Evolutionary conservation across 2,797 vertebrate species (phyloP), one percentile per base, ranked within the genome.

Genomic region (Hippocampus kuda): DNA sequence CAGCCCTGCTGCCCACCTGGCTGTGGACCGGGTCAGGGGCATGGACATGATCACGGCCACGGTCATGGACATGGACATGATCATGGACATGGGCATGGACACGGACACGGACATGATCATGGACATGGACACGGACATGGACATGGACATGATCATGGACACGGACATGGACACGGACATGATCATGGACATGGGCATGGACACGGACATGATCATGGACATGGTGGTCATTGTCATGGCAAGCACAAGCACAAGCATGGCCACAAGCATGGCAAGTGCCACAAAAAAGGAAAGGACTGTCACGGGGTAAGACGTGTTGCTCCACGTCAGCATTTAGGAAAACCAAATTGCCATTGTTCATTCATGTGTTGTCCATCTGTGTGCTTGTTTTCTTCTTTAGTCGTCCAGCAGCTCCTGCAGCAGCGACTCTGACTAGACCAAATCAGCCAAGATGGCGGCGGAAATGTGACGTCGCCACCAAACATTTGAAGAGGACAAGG

Each of bases 351-450:
- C 30, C 22, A 18, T 2, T 24, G 26, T 27, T 27, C 18, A 1
- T 51, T 20, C 44, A 27, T 22, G 44, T n/a, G 5, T 15, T 24
- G 12, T 27, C 20, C 41, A 38, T 24, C 10, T 59, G 12, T 48
- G 15, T 15, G 24, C 0, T 57, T 24, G 6, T 57, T 12, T 56
- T 67, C 44, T 4, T 11, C 26, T 80, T 64, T 2, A 89, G 86
- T 81, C 81, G 1, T 87, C 88, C 77, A 87, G 87, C 79, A 88
- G 87, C 76, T 88, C 83, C 75, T 83, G 86, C 82, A 90, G 89
- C 82, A 89, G 86, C 10, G 85, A 88, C 79, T 89, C 85, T 0
- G 84, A 89, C 70, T 88, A 82, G 71, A 83, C 20, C 22, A 51
- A 57, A 72, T 3, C 49, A 30, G 24, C 60, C n/a, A 34, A 65